A percentile compares a stretch with the other conserved stretches of the same genome.
Conservation (phyloP, 2,113 vertebrate species). For the Trinectes maculatus region DNA sequence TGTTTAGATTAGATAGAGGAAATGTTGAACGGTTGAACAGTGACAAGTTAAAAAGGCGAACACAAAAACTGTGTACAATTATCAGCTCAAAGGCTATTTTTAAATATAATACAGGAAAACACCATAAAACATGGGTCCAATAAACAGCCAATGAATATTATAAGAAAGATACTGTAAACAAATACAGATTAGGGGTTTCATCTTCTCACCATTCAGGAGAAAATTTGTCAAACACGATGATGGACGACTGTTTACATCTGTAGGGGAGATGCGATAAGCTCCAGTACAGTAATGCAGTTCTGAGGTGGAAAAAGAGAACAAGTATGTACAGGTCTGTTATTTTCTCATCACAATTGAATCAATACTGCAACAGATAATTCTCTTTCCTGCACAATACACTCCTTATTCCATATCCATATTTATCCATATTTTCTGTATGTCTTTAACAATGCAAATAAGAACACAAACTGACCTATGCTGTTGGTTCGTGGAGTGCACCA, state of each 20-base stretch:
- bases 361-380: too few species aligned
- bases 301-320: constrained; percentile 66
- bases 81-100: too few species aligned
- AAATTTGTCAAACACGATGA: constrained; percentile 99
- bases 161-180: background rate
- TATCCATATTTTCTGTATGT: too few species aligned
- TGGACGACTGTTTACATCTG: constrained; percentile 98
- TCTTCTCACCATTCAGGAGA: constrained; percentile 92
- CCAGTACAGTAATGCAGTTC: constrained; percentile 98
- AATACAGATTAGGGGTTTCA: background rate
- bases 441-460: too few species aligned
- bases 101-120: too few species aligned
- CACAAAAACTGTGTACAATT: too few species aligned
- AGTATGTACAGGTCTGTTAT: too few species aligned
- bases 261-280: constrained; percentile 96
- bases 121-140: background rate
- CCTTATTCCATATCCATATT: too few species aligned
- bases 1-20: background rate
- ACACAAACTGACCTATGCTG: constrained; percentile 87
- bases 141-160: background rate
- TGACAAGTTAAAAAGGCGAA: too few species aligned
- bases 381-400: too few species aligned
- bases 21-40: background rate
- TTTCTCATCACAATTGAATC: too few species aligned
- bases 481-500: constrained; percentile 99